phyloP scores from a whole-genome alignment of 2,113 vertebrate species.

The Mustela lutreola region DNA sequence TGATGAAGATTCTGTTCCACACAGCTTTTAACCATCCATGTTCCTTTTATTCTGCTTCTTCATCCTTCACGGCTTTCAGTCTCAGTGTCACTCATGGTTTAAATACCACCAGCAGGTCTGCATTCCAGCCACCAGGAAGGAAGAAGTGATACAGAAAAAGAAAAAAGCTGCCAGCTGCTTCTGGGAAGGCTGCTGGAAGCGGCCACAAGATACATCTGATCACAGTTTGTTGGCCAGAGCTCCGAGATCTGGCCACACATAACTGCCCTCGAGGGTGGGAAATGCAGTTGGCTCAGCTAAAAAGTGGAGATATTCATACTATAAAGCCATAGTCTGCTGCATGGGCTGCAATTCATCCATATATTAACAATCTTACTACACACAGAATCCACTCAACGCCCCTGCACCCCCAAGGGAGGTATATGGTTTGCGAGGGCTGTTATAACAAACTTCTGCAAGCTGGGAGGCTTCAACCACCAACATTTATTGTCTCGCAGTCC shows the following conservation, averaged over 20 bases:
- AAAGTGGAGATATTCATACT: not conserved
- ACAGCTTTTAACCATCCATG: not conserved
- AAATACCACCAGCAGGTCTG: not conserved
- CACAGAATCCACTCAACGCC: not conserved
- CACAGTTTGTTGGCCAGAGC: not conserved
- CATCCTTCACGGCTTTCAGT: not conserved
- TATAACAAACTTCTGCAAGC: not conserved
- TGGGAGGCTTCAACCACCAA: not conserved
- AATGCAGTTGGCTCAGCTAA: not conserved
- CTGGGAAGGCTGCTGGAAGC: not conserved
- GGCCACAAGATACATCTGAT: not conserved
- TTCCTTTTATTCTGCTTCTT: not conserved
- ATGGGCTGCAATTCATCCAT: not conserved
- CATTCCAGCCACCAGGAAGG: not conserved
- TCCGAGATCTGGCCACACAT: not conserved
- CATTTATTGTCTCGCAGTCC: not conserved
- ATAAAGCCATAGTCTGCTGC: not conserved
- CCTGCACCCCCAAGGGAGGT: not conserved
- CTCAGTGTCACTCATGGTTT: not conserved
- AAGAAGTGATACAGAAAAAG: not conserved
- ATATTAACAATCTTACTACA: not conserved
- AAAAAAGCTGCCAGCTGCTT: not conserved
- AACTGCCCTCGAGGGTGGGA: not conserved
- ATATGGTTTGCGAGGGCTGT: not conserved
- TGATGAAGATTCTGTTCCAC: not conserved